phyloP scores from a whole-genome alignment of 2,797 vertebrate species.

The Aldrovandia affinis region DNA sequence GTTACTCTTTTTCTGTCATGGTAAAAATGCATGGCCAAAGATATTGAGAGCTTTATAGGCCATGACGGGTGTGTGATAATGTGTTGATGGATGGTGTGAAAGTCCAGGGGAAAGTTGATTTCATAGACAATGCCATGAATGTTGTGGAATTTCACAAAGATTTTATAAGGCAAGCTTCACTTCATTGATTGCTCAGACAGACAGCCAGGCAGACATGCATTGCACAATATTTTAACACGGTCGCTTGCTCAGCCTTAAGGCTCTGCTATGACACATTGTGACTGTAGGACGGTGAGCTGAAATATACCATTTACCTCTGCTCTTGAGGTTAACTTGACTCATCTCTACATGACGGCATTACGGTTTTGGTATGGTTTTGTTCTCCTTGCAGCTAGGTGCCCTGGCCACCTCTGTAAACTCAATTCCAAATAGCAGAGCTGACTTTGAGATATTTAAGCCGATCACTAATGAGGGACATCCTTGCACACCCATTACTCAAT shows the following conservation, averaged over 20 bases:
- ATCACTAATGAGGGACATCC: background rate
- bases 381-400: background rate
- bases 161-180: background rate
- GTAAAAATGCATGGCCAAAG: background rate
- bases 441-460: background rate
- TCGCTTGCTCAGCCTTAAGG: background rate
- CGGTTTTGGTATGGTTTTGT: background rate
- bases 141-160: background rate
- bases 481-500: too few relatives aligned
- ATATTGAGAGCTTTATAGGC: background rate
- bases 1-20: background rate
- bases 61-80: background rate
- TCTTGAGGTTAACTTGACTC: background rate
- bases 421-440: background rate
- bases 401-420: background rate
- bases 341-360: background rate
- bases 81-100: slow-evolving; percentile 16
- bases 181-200: background rate
- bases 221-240: background rate
- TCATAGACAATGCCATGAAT: background rate
- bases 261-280: background rate
- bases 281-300: background rate
- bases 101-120: slow-evolving; percentile 2
- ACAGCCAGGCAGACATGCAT: background rate
- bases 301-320: too few relatives aligned